Percentiles rank a stretch among this genome's conserved stretches.
phyloP scores from a whole-genome alignment of 2,797 vertebrate species.

The Menidia menidia region DNA sequence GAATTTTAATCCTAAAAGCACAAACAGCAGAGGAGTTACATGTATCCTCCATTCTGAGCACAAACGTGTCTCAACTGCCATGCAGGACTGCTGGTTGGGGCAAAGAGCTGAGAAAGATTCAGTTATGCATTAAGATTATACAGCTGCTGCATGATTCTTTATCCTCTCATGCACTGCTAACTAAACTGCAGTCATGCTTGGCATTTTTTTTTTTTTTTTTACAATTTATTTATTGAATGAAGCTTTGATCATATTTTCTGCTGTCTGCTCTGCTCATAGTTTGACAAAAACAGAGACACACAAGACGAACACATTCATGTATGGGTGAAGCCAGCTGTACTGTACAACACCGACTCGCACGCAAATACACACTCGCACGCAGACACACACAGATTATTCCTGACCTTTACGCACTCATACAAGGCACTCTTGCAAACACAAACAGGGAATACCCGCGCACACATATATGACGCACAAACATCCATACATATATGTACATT shows the following conservation, averaged over 20 bases:
- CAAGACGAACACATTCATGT: constrained; percentile 62
- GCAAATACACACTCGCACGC: constrained; percentile 13
- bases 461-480: constrained; percentile 40
- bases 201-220: constrained; percentile 60
- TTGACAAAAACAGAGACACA: constrained; percentile 73
- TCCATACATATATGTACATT: constrained; percentile 52
- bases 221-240: constrained; percentile 69
- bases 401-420: constrained; percentile 38
- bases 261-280: constrained; percentile 80
- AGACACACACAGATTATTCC: constrained; percentile 19
- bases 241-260: constrained; percentile 81
- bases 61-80: constrained; percentile 78
- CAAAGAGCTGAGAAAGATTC: constrained; percentile 66
- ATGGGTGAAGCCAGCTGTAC: constrained; percentile 77
- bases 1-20: constrained; percentile 37
- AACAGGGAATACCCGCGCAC: constrained; percentile 32
- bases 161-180: constrained; percentile 80
- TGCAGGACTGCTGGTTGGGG: constrained; percentile 79
- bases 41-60: constrained; percentile 66
- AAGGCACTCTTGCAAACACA: constrained; percentile 29
- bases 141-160: constrained; percentile 72
- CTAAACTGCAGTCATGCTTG: constrained; percentile 84
- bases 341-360: constrained; percentile 61
- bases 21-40: constrained; percentile 63
- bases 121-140: constrained; percentile 62